phyloP scores from a whole-genome alignment of 2,113 vertebrate species.

The Paradisaea rubra region DNA sequence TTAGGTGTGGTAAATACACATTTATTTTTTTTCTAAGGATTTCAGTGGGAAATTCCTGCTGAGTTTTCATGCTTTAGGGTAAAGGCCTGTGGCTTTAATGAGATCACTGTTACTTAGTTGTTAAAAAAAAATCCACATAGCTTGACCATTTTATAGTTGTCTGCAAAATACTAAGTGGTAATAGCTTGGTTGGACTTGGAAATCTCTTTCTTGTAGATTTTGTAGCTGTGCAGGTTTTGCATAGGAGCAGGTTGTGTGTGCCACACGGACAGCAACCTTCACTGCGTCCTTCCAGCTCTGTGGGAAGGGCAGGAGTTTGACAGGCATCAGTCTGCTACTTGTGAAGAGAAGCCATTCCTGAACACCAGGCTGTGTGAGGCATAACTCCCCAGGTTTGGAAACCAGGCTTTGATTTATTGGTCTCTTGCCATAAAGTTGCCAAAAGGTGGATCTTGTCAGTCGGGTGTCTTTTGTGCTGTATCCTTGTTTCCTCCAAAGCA shows the following conservation, averaged over 20 bases:
- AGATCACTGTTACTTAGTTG: background rate
- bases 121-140: background rate
- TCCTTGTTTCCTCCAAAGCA: background rate
- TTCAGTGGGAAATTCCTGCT: background rate
- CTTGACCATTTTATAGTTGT: background rate
- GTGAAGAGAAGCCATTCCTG: background rate
- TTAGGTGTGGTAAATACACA: background rate
- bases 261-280: background rate
- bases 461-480: rapidly evolving
- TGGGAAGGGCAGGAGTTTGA: background rate
- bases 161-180: background rate
- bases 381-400: background rate
- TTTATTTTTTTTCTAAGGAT: background rate
- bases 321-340: background rate
- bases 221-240: background rate
- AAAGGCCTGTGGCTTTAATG: background rate
- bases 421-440: background rate
- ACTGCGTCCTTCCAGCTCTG: background rate
- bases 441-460: background rate
- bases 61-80: background rate
- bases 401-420: background rate
- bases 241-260: background rate
- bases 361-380: background rate
- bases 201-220: background rate
- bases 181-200: background rate